Conservation (phyloP, 1,140 invertebrate species). For the Heliconius hermathena region DNA sequence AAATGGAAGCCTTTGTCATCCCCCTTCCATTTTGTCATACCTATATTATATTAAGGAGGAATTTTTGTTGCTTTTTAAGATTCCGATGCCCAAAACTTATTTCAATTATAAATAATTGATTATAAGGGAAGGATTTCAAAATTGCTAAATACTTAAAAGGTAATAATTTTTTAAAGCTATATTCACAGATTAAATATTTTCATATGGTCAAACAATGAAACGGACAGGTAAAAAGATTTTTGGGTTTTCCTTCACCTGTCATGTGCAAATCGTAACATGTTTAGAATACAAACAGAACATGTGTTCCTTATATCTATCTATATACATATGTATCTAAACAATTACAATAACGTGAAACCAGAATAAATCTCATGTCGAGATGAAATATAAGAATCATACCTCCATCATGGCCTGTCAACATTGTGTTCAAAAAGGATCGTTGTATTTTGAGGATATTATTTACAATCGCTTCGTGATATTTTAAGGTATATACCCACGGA, state of each 20-base stretch:
- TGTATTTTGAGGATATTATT: slow-evolving; percentile 13
- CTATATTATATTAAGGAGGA: no score
- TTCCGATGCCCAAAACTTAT: no score
- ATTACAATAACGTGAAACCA: slow-evolving; percentile 6
- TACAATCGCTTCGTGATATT: slow-evolving; percentile 10
- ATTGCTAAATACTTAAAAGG: background rate
- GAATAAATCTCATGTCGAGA: slow-evolving; percentile 5
- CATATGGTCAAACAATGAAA: background rate
- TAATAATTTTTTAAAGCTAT: background rate
- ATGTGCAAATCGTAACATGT: background rate
- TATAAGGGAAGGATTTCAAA: no score
- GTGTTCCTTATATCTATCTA: background rate
- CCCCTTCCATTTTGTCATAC: no score
- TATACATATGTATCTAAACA: background rate
- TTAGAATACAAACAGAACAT: slow-evolving; percentile 1
- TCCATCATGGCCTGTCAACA: slow-evolving; percentile 10
- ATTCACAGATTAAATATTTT: background rate
- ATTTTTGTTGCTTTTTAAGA: no score
- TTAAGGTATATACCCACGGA: slow-evolving; percentile 2
- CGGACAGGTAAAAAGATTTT: background rate
- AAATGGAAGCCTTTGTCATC: no score
- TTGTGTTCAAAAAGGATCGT: slow-evolving; percentile 1
- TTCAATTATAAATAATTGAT: no score
- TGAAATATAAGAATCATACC: slow-evolving; percentile 11
- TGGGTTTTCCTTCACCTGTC: background rate